phyloP scores from a whole-genome alignment of 53 echinoderm and acorn worm species.

The Arbacia lixula region DNA sequence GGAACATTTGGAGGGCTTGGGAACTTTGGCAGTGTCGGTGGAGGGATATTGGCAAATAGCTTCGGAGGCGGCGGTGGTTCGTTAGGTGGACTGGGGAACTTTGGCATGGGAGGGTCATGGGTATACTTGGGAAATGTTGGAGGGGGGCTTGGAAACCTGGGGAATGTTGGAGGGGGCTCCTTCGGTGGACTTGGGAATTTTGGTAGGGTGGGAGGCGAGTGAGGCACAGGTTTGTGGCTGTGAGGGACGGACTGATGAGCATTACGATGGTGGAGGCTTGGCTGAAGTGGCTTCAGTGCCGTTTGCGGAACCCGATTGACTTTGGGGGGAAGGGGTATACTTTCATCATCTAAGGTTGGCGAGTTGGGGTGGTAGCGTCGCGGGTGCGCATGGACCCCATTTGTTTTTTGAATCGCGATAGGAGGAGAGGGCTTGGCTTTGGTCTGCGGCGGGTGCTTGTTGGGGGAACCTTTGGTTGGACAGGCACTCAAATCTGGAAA shows the following conservation, averaged over 20 bases:
- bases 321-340: neutral
- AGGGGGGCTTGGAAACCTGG: constrained; percentile 38
- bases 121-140: constrained; percentile 22
- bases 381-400: constrained; percentile 1
- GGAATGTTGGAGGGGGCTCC: constrained; percentile 44
- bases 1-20: constrained; percentile 45
- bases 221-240: neutral
- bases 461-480: neutral
- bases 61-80: constrained; percentile 48
- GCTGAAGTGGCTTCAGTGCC: constrained; percentile 42
- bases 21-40: constrained; percentile 57
- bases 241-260: neutral
- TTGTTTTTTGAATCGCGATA: constrained; percentile 29
- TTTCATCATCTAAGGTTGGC: neutral
- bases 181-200: constrained; percentile 48
- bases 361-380: constrained; percentile 38
- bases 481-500: constrained; percentile 41
- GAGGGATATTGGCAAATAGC: constrained; percentile 13
- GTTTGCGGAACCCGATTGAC: neutral
- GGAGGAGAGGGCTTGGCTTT: constrained; percentile 45
- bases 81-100: constrained; percentile 32
- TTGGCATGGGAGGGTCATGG: constrained; percentile 30
- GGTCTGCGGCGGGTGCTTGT: constrained; percentile 46
- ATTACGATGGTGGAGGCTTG: neutral
- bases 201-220: constrained; percentile 38